phyloP scores from a whole-genome alignment of 2,888 invertebrate genomes.

The Synergus japonicus region DNA sequence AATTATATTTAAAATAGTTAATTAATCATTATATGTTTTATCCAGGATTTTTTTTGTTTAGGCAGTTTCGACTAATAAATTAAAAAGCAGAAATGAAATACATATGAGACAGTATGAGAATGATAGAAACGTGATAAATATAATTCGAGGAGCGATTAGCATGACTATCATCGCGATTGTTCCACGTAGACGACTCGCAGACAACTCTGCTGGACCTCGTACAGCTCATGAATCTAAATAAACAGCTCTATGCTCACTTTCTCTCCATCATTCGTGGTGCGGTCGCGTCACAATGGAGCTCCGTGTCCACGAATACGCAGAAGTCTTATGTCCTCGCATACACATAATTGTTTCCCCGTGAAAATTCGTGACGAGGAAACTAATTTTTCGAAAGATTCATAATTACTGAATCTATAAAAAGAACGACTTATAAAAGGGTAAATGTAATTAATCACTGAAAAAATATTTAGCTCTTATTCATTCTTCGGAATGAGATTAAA shows the following conservation, averaged over 20 bases:
- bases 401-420: slow-evolving; percentile 21
- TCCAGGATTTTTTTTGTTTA: no score
- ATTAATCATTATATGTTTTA: no score
- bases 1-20: no score
- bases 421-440: background rate
- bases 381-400: slow-evolving; percentile 31
- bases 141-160: slow-evolving; percentile 60
- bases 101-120: background rate
- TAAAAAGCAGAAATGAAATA: background rate
- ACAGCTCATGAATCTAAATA: slow-evolving; percentile 39
- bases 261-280: slow-evolving; percentile 26
- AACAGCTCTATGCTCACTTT: slow-evolving; percentile 34
- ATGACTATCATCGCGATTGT: slow-evolving; percentile 67
- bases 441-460: no score
- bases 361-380: slow-evolving; percentile 42
- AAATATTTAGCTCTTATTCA: no score
- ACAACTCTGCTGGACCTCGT: slow-evolving; percentile 44
- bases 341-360: slow-evolving; percentile 29
- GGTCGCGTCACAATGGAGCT: slow-evolving; percentile 48
- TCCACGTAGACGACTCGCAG: slow-evolving; percentile 61
- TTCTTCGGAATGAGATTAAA: no score
- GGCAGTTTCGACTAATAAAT: background rate
- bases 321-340: slow-evolving; percentile 40
- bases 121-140: slow-evolving; percentile 10
- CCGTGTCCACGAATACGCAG: slow-evolving; percentile 44